Conservation (phyloP, 2,797 vertebrate genomes). For the Etheostoma nigrum region DNA sequence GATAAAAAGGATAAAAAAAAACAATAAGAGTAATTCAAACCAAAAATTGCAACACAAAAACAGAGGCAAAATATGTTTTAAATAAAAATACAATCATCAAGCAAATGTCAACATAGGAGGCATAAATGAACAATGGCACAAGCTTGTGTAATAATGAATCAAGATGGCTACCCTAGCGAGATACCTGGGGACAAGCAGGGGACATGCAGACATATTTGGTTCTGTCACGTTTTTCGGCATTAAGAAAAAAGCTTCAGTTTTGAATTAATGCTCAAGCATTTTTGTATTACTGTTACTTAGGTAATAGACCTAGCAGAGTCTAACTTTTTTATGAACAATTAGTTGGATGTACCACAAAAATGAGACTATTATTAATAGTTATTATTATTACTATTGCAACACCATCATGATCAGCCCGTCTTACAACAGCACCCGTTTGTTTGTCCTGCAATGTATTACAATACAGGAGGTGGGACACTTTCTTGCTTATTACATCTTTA, state of each 20-base stretch:
- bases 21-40: slow-evolving; percentile 78
- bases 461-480: background rate
- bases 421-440: background rate
- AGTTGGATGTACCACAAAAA: background rate
- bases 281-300: background rate
- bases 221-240: background rate
- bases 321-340: background rate
- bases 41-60: slow-evolving; percentile 64
- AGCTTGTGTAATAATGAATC: slow-evolving; percentile 84
- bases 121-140: slow-evolving; percentile 69
- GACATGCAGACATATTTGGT: background rate
- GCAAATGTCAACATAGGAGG: slow-evolving; percentile 83
- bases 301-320: background rate
- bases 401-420: background rate
- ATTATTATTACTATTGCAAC: background rate
- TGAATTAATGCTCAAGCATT: background rate
- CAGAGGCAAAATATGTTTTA: slow-evolving; percentile 54
- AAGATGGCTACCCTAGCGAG: slow-evolving; percentile 46
- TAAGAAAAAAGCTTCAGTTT: background rate
- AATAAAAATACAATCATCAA: slow-evolving; percentile 72
- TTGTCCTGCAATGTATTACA: background rate
- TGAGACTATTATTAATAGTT: background rate
- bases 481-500: background rate
- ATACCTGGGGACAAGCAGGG: background rate
- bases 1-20: slow-evolving; percentile 86